Base-by-base conservation (phyloP, 2,797 vertebrate genomes). In the Myotis findleyi region DNA sequence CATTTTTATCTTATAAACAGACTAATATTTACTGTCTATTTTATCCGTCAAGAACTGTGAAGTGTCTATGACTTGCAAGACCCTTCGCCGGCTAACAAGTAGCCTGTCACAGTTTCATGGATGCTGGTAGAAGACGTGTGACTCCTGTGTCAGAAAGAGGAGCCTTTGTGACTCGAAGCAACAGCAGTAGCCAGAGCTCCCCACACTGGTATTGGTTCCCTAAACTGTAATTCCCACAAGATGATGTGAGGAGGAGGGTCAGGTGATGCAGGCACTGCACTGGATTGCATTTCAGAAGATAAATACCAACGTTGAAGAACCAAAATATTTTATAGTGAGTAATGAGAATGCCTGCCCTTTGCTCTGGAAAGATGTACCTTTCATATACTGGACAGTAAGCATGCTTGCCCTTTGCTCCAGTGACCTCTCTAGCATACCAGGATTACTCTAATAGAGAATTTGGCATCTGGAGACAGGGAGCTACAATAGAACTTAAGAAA, bases 181-280 rank as follows among this genome's bases (percentile, higher is more conserved):
- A 47, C 2, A 36, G 53, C 30, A n/a, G n/a, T 30, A 9, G 10
- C 13, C 6, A 33, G 49, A 30, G 27, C n/a, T 16, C 4, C 13
- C 38, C 38, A n/a, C 33, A 5, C 66, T 76, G 47, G 16, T 57
- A 1, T 14, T 91, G 55, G 33, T 83, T 69, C 23, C n/a, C 16
- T 66, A 41, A 83, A 21, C 20, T 53, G 25, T 1, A 4, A 1
- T 62, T 44, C n/a, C 30, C 38, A n/a, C 2, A 68, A 57, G 36
- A 18, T 0, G 0, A 33, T 4, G 3, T 6, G n/a, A 68, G 10
- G 18, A 33, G n/a, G 59, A 38, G n/a, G 53, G 64, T 7, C 41
- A 36, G 18, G 38, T n/a, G 55, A 68, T 14, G 25, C 3, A 79
- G 85, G 7, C 3, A 30, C 27, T 33, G 12, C 30, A 25, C 11